phyloP scores from a whole-genome alignment of 2,888 invertebrate species.

The Cloeon dipterum region DNA sequence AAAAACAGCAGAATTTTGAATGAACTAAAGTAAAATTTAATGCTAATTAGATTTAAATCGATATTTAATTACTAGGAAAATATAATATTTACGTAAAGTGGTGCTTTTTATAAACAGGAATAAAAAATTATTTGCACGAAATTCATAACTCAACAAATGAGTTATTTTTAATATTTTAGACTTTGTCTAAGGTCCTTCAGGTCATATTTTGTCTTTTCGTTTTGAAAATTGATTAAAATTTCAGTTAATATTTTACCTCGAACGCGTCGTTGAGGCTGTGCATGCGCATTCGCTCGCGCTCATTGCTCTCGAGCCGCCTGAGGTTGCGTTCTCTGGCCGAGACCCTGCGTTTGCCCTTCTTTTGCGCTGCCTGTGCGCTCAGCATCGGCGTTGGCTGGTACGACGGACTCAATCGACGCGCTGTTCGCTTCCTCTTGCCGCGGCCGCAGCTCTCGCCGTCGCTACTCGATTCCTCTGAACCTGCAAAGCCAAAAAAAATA shows the following conservation, averaged over 20 bases:
- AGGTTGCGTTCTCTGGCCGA: conserved; percentile 69
- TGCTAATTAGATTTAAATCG: no score
- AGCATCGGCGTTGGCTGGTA: conserved; percentile 3
- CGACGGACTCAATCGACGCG: conserved; percentile 3
- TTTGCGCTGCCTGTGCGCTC: conserved; percentile 7
- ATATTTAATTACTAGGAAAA: no score
- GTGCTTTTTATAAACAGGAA: no score
- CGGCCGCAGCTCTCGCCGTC: conserved; percentile 6
- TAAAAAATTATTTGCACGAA: no score
- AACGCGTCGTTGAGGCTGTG: conserved; percentile 81
- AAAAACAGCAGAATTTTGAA: no score
- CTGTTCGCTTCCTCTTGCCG: conserved; percentile 2
- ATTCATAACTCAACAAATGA: no score
- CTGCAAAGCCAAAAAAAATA: no score
- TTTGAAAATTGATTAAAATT: no score
- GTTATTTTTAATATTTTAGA: no score
- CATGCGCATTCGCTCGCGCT: conserved; percentile 79
- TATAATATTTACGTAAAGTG: no score
- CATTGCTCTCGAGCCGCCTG: conserved; percentile 71
- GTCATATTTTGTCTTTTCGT: not conserved
- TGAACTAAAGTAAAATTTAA: no score
- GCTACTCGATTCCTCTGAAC: conserved; percentile 4
- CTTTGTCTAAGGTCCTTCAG: no score
- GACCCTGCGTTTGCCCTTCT: conserved; percentile 49
- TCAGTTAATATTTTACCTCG: conserved; percentile 47